Percentiles rank a stretch among this genome's conserved stretches.
These are phyloP conservation scores for Noctua pronuba DNA, from an alignment of 2,888 invertebrate species.

Conservation along the genomic window DNA sequence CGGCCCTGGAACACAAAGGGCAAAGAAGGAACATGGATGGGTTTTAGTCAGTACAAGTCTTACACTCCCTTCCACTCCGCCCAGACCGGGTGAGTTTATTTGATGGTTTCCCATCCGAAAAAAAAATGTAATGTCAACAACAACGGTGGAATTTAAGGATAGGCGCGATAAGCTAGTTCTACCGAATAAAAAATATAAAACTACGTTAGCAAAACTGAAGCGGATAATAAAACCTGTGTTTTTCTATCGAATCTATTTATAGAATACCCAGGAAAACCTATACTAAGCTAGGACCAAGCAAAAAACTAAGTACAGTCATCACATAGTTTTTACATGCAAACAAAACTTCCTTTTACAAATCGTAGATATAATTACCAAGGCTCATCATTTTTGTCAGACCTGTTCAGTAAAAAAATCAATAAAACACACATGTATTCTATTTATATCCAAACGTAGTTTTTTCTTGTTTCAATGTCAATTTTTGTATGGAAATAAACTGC, in stretches of 20 bases:
- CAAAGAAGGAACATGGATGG: too few relatives aligned
- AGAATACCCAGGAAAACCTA: slow-evolving; percentile 2
- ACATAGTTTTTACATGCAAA: slow-evolving; percentile 26
- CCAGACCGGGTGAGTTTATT: too few relatives aligned
- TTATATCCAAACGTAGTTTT: neutral
- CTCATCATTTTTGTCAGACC: slow-evolving; percentile 59
- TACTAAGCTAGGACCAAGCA: neutral
- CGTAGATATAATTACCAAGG: slow-evolving; percentile 54
- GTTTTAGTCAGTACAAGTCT: too few relatives aligned
- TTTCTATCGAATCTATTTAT: slow-evolving; percentile 12
- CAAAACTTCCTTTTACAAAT: neutral
- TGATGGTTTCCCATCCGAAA: too few relatives aligned
- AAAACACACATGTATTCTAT: slow-evolving; percentile 16
- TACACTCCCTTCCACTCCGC: too few relatives aligned
- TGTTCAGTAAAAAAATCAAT: slow-evolving; percentile 49
- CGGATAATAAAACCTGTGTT: neutral
- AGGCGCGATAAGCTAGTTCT: neutral
- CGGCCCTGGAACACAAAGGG: too few relatives aligned
- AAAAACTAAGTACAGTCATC: neutral
- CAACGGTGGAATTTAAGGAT: too few relatives aligned
- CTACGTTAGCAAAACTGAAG: neutral
- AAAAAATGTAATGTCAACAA: too few relatives aligned
- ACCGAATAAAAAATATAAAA: neutral
- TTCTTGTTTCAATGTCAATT: slow-evolving; percentile 25
- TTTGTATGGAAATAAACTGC: neutral